Base-by-base conservation (phyloP, 2,888 invertebrate genomes). In the Drosophila histrio region DNA sequence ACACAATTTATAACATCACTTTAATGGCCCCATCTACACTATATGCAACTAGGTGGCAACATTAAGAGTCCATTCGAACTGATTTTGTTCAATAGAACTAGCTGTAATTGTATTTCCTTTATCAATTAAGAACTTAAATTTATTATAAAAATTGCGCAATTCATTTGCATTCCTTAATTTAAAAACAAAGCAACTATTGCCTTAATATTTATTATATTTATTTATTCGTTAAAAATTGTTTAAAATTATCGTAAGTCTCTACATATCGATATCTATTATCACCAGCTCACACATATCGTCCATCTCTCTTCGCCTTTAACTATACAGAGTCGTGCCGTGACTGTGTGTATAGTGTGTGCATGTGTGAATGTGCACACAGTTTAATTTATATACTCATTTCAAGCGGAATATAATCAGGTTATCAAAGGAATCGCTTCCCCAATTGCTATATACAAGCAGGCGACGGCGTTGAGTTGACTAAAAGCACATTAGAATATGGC, bases 261-360 rank as follows among this genome's bases (percentile, higher is more conserved):
- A 57, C 28, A 50, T 72, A 73, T 77, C 77, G 77, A 77, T 73
- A 46, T 57, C n/a, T n/a, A 43, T 38, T 17, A 15, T 34, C 13
- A 57, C 21, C 39, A 53, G 44, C 36, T 44, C 17, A 15, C 30
- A 38, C 13, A 53, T 60, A 36, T 71, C 47, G 46, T 52, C 43
- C 76, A 72, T 70, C 72, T 46, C 72, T 63, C 36, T 26, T 47
- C 17, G 58, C 32, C 54, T 57, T n/a, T 43, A 50, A 11, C 73
- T 53, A 66, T 53, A 70, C 47, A 56, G 32, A 56, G 38, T 46
- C 32, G 2, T 24, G 41, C 15, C 8, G 28, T 52, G 44, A 22
- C 28, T 49, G 19, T 34, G 32, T 39, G 24, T 39, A 15, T 30
- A 9, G 47, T 43, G 47, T 56, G 30, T 41, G 49, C 15, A 3